phyloP scores from a whole-genome alignment of 2,888 invertebrate species.

The Empis livida region DNA sequence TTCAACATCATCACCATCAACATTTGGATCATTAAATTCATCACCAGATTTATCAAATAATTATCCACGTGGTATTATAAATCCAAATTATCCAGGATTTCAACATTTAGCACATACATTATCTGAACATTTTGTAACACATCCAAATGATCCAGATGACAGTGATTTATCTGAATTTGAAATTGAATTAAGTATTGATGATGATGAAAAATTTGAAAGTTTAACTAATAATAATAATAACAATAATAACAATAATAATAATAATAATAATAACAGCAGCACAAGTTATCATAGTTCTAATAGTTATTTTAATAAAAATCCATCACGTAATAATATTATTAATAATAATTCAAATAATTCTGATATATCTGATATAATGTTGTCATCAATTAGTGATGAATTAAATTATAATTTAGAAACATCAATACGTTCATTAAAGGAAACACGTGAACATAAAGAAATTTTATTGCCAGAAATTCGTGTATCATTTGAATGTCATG shows the following conservation, averaged over 20 bases:
- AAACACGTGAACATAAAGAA: constrained; percentile 6
- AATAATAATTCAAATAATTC: constrained; percentile 21
- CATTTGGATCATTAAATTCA: background rate
- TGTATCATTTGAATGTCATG: constrained; percentile 4
- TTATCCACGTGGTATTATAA: constrained; percentile 58
- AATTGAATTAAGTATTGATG: constrained; percentile 25
- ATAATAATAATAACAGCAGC: too few species aligned
- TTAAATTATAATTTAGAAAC: constrained; percentile 7
- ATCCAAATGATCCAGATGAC: constrained; percentile 30
- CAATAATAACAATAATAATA: constrained; percentile 1
- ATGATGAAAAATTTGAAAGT: constrained; percentile 8
- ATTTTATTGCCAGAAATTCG: constrained; percentile 9
- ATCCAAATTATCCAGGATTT: constrained; percentile 75
- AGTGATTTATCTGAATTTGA: constrained; percentile 30
- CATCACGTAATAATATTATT: too few species aligned
- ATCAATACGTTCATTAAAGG: constrained; percentile 1
- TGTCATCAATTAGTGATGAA: constrained; percentile 3
- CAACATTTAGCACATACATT: constrained; percentile 67
- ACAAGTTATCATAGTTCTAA: too few species aligned
- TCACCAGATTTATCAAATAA: constrained; percentile 5
- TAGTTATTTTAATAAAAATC: too few species aligned
- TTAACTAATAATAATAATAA: constrained; percentile 19
- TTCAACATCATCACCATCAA: background rate
- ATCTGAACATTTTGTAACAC: constrained; percentile 32
- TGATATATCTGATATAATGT: too few species aligned